A percentile compares a stretch with the other conserved stretches of the same genome.
These are phyloP conservation scores for Drosophila bocqueti DNA, from an alignment of 1,140 invertebrate species.

Conservation along the genomic window DNA sequence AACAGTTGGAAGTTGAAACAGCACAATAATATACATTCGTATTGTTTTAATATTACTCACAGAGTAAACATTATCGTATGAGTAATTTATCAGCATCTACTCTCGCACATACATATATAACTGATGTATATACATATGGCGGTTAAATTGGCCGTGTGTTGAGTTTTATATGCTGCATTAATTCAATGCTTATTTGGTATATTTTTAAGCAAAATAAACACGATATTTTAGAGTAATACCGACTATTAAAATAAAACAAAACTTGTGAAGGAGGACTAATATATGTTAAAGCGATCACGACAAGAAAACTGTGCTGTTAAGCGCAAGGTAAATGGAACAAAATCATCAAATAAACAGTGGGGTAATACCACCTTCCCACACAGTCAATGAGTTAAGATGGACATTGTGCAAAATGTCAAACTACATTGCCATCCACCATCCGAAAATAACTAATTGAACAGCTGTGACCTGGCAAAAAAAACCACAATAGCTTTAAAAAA, in stretches of 20 bases:
- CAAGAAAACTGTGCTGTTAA: slow-evolving; percentile 1
- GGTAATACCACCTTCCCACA: background rate
- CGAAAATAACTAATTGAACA: background rate
- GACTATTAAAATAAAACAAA: background rate
- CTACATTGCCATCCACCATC: background rate
- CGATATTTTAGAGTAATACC: background rate
- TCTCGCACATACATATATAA: slow-evolving; percentile 6
- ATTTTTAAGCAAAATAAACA: background rate
- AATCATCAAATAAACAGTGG: background rate
- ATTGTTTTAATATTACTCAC: slow-evolving; percentile 31
- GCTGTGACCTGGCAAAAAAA: too few species aligned
- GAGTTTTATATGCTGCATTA: background rate
- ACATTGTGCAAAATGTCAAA: background rate
- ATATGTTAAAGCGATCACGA: background rate
- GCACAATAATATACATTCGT: slow-evolving; percentile 13
- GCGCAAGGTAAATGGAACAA: background rate
- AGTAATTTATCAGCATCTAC: slow-evolving; percentile 24
- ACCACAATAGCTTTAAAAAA: too few species aligned
- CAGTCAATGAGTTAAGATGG: background rate
- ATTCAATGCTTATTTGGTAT: background rate
- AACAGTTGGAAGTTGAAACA: slow-evolving; percentile 11
- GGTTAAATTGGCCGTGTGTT: background rate
- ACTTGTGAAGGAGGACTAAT: background rate
- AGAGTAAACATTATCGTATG: slow-evolving; percentile 37
- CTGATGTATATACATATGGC: background rate